These are phyloP conservation scores for Conus canariensis DNA, from an alignment of 2,888 invertebrate genomes.

Conservation along the genomic window DNA sequence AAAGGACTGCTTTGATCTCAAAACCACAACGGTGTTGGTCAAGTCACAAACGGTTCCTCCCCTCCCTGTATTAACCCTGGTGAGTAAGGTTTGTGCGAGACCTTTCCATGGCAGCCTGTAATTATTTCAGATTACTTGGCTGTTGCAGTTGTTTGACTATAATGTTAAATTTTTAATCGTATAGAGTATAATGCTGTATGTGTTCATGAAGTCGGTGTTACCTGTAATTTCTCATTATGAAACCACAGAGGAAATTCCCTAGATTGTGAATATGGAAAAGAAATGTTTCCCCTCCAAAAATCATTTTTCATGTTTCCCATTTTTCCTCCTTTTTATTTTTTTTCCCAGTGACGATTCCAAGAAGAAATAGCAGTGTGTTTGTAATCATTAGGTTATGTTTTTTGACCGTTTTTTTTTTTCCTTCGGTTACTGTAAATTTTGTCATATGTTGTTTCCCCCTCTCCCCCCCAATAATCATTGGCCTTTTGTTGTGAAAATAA, in stretches of 20 bases:
- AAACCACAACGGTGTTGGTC: not conserved
- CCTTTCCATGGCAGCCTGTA: not conserved
- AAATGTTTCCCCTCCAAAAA: not conserved
- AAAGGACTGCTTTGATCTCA: not conserved
- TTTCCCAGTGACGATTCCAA: not conserved
- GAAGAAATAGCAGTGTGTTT: not conserved
- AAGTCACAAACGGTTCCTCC: not conserved
- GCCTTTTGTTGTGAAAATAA: slow-evolving; percentile 33
- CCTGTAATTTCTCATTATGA: not conserved
- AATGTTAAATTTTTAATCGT: not conserved
- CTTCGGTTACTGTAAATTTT: slow-evolving; percentile 4
- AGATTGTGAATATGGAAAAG: not conserved
- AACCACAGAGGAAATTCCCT: not conserved
- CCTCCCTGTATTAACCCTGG: not conserved
- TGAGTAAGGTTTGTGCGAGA: not conserved
- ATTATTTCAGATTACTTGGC: not conserved
- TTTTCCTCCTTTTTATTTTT: not conserved
- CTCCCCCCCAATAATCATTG: not conserved
- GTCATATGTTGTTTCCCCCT: not conserved
- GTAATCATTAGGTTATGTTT: not conserved
- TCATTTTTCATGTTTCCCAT: not conserved
- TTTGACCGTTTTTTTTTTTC: not conserved
- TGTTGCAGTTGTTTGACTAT: not conserved
- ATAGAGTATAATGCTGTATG: not conserved
- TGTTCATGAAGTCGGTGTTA: not conserved